Evolutionary conservation across 2,113 vertebrate species (phyloP).

Genomic region (Halcyon senegalensis): DNA sequence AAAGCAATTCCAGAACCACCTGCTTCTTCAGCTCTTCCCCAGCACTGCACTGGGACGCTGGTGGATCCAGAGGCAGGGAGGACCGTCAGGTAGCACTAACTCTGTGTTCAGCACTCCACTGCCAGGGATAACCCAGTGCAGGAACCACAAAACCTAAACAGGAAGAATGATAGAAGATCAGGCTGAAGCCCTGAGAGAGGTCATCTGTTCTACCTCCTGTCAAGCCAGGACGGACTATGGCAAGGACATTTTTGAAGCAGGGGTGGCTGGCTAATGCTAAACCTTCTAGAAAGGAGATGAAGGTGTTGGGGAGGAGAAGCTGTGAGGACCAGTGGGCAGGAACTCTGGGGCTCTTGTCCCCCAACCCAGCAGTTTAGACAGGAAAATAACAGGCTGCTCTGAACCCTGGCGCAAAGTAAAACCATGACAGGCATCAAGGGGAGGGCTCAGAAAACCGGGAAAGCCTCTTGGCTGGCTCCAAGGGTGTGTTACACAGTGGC

Average conservation of each 20-base stretch:
- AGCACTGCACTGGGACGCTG: background rate
- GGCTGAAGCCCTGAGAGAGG: background rate
- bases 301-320: background rate
- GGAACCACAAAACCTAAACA: background rate
- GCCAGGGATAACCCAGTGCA: background rate
- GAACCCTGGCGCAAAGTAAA: background rate
- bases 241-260: background rate
- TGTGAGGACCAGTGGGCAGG: background rate
- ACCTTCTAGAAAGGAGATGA: background rate
- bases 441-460: background rate
- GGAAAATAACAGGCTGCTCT: background rate
- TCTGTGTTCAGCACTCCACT: background rate
- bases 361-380: background rate
- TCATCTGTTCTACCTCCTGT: background rate
- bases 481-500: accelerated
- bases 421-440: background rate
- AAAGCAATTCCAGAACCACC: background rate
- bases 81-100: background rate
- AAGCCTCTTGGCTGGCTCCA: background rate
- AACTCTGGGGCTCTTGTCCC: background rate
- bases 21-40: background rate
- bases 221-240: background rate
- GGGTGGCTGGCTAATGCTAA: background rate
- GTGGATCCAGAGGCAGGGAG: background rate
- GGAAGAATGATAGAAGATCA: background rate